Base-by-base conservation (phyloP, 2,888 invertebrate genomes). In the Anagyrus pseudococci region DNA sequence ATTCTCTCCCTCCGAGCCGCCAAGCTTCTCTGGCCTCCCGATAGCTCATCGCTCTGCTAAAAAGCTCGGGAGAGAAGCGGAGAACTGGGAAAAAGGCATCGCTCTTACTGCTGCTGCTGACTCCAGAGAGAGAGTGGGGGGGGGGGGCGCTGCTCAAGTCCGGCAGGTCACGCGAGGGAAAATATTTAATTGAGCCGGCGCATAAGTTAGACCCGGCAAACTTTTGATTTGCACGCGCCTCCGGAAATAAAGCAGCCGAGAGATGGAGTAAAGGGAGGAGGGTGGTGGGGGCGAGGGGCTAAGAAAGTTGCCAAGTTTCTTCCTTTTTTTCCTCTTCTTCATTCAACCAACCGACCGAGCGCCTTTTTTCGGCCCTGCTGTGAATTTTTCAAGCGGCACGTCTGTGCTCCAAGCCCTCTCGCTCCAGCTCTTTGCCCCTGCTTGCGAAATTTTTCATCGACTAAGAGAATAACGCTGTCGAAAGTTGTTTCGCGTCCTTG, bases 171-270 rank as follows among this genome's bases (percentile, higher is more conserved):
- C 10, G 56, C 37, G 15, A 22, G 22, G 41, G 37, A 48, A 60
- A 55, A 55, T 55, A 55, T 55, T 61, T 55, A 61, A 61, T 55
- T 55, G 61, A 61, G 60, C 15, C 15, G 43, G 48, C 48, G 41
- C 60, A 33, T 43, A 55, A 55, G 15, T 55, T 37, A 37, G 19
- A 15, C 48, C 41, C 49, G 61, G 49, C 60, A 43, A 61, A 61
- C 54, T 60, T 61, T 61, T 44, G 50, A 61, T 61, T 60, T 49
- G 54, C 26, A 22, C 26, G n/a, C 4, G 26, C 40, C 6, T 29
- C 25, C 2, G 13, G 25, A 46, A 19, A 6, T 10, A 20, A 17
- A 17, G n/a, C 44, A 7, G 15, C n/a, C 55, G 55, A 26, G 20
- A n/a, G n/a, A n/a, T n/a, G n/a, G n/a, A 23, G 17, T n/a, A n/a